These are phyloP conservation scores for Penaeus chinensis DNA, from an alignment of 1,140 invertebrate species.

Conservation along the genomic window DNA sequence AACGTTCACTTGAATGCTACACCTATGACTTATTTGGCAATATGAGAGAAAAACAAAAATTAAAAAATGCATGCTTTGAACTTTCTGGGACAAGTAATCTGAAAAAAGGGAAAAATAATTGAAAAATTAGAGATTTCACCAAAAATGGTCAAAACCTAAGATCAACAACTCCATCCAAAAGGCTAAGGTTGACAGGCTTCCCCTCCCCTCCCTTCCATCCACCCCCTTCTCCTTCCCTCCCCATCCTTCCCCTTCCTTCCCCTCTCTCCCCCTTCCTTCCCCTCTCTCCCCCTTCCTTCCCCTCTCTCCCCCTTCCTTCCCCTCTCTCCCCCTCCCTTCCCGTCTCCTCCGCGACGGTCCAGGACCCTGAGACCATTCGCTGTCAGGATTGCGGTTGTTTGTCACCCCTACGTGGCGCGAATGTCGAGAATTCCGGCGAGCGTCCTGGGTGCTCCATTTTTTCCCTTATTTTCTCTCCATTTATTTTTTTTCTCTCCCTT, in stretches of 20 bases:
- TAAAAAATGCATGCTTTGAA: too few relatives aligned
- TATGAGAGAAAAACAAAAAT: too few relatives aligned
- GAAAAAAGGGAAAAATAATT: too few relatives aligned
- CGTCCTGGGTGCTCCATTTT: neutral
- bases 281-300: neutral
- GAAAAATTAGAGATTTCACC: too few relatives aligned
- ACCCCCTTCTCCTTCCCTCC: neutral
- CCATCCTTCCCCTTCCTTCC: neutral
- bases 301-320: neutral
- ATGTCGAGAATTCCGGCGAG: neutral
- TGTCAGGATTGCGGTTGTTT: neutral
- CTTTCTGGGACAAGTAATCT: too few relatives aligned
- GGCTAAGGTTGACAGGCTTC: too few relatives aligned
- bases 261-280: neutral
- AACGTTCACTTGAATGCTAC: too few relatives aligned
- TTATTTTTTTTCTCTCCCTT: neutral
- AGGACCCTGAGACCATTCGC: too few relatives aligned
- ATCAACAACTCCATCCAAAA: too few relatives aligned
- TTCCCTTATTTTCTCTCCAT: neutral
- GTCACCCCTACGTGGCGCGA: too few relatives aligned
- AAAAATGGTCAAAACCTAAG: too few relatives aligned
- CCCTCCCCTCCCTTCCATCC: neutral
- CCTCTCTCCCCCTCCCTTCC: neutral
- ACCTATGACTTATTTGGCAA: too few relatives aligned
- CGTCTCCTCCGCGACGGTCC: constrained; percentile 1